Evolutionary conservation across 2,888 invertebrate genomes (phyloP).

Genomic region (Erebia aethiops): DNA sequence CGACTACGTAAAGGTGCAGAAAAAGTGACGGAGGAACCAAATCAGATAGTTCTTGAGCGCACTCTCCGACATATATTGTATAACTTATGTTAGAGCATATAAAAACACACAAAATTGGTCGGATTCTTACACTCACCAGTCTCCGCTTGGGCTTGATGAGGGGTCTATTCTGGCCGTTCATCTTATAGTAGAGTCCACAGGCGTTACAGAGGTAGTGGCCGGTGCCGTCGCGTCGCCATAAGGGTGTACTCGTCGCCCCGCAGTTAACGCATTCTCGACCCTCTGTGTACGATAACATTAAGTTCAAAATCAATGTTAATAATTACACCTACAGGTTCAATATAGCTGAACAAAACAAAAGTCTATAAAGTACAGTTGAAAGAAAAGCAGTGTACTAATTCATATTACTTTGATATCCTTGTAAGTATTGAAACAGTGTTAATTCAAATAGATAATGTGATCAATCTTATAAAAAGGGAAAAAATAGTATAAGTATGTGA

Average conservation of each 20-base stretch:
- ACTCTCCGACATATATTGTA: too few relatives aligned
- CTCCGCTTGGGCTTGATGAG: slow-evolving; percentile 99
- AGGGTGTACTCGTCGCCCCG: slow-evolving; percentile 98
- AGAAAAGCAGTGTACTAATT: not conserved
- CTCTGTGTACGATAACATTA: slow-evolving; percentile 82
- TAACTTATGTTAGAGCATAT: not conserved
- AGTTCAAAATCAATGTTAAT: slow-evolving; percentile 2
- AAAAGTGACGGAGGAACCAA: too few relatives aligned
- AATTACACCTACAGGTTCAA: not conserved
- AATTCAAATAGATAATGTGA: not conserved
- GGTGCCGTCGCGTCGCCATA: slow-evolving; percentile 98
- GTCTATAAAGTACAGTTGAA: slow-evolving; percentile 9
- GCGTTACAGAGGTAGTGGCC: slow-evolving; percentile 99
- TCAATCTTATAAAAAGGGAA: too few relatives aligned
- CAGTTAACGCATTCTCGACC: slow-evolving; percentile 99
- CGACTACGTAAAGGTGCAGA: too few relatives aligned
- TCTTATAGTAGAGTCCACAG: slow-evolving; percentile 99
- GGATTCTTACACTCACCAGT: slow-evolving; percentile 94
- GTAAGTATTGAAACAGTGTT: slow-evolving; percentile 4
- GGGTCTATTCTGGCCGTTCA: slow-evolving; percentile 99
- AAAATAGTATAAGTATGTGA: too few relatives aligned
- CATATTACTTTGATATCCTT: not conserved
- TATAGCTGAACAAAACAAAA: slow-evolving; percentile 1
- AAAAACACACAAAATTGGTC: slow-evolving; percentile 65
- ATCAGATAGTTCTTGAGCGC: too few relatives aligned